phyloP scores from a whole-genome alignment of 1,140 invertebrate genomes.

The Neuroterus valhalla region DNA sequence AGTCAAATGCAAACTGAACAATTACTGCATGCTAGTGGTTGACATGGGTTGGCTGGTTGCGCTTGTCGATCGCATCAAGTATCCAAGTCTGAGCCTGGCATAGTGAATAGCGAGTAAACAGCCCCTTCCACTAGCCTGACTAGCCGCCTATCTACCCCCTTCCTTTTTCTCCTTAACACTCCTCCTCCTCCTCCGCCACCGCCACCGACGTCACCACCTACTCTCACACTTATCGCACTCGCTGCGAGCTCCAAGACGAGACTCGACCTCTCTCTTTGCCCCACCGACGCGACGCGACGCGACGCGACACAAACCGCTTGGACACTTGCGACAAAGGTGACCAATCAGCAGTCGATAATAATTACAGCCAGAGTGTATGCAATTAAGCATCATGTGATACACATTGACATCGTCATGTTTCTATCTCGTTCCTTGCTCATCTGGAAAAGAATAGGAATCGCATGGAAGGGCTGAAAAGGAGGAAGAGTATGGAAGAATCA shows the following conservation, averaged over 20 bases:
- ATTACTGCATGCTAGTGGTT: too few relatives aligned
- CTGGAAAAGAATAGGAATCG: too few relatives aligned
- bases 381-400: not conserved
- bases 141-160: not conserved
- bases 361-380: conserved; percentile 47
- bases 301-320: conserved; percentile 2
- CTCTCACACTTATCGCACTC: conserved; percentile 4
- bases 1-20: conserved; percentile 23
- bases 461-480: too few relatives aligned
- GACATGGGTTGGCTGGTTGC: too few relatives aligned
- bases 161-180: not conserved
- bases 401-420: too few relatives aligned
- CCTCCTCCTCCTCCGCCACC: not conserved
- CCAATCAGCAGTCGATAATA: conserved; percentile 65
- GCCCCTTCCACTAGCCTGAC: conserved; percentile 5
- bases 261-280: conserved; percentile 8
- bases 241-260: too few relatives aligned
- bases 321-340: conserved; percentile 51
- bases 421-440: too few relatives aligned
- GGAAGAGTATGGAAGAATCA: too few relatives aligned
- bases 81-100: not conserved
- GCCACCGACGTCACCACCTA: conserved; percentile 9
- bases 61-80: conserved; percentile 16
- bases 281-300: not conserved
- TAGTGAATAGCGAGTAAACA: conserved; percentile 22